These are phyloP conservation scores for Mylabris sibirica DNA, from an alignment of 2,888 invertebrate genomes.

Conservation along the genomic window DNA sequence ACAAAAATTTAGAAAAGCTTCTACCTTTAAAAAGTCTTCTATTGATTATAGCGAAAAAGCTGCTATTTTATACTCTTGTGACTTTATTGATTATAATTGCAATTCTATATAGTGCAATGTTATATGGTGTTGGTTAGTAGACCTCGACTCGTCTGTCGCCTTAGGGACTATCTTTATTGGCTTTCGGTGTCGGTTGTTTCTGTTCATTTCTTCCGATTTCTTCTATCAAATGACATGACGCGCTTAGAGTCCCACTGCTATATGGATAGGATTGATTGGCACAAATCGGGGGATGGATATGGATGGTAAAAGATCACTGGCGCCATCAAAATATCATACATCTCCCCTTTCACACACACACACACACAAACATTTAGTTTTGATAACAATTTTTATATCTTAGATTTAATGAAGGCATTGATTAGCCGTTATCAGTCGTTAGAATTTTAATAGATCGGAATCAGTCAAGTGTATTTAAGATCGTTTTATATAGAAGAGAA, in stretches of 20 bases:
- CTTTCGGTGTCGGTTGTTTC: slow-evolving; percentile 39
- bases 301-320: slow-evolving; percentile 34
- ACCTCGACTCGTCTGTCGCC: slow-evolving; percentile 33
- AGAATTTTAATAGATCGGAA: neutral
- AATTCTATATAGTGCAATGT: slow-evolving; percentile 26
- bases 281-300: slow-evolving; percentile 28
- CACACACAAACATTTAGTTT: neutral
- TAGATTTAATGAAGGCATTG: slow-evolving; percentile 29
- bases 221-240: slow-evolving; percentile 37
- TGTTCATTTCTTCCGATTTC: slow-evolving; percentile 39
- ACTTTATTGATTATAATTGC: slow-evolving; percentile 35
- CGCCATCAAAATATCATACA: slow-evolving; percentile 32
- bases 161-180: slow-evolving; percentile 41
- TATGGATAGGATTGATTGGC: slow-evolving; percentile 34
- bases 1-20: no score
- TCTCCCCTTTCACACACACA: slow-evolving; percentile 1
- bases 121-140: slow-evolving; percentile 28
- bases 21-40: neutral
- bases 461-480: neutral
- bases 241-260: no score
- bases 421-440: slow-evolving; percentile 12
- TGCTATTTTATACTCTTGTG: slow-evolving; percentile 24
- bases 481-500: neutral
- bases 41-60: slow-evolving; percentile 3
- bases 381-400: slow-evolving; percentile 25